Base-by-base conservation (phyloP, 2,888 invertebrate species). In the Protophormia terraenovae region DNA sequence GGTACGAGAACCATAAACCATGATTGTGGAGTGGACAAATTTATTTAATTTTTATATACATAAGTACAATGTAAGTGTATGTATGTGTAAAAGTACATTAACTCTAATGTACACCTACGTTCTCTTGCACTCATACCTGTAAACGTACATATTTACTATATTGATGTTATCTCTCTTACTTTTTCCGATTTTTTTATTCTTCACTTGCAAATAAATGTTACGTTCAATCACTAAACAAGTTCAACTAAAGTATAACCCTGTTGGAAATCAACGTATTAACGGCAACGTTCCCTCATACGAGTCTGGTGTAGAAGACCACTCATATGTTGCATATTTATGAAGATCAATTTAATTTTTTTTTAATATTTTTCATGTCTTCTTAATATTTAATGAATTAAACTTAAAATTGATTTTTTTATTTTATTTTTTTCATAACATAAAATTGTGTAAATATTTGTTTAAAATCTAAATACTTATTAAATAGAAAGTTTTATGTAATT, bases 31-130 rank as follows among this genome's bases (percentile, higher is more conserved):
- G 7, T 14, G 38, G 35, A 75, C n/a, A 75, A 62, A 75, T 67
- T 75, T 81, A 69, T 81, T 75, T 81, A 60, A 69, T 53, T 81
- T 67, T 38, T 64, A 55, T 55, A 29, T 35, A 64, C 22, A 32
- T 53, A 22, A 35, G 19, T 50, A 60, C 8, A 12, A 5, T 29
- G n/a, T 12, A 38, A 32, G 8, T 50, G 7, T 53, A 19, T 6
- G 32, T 29, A 50, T n/a, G 8, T 22, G 27, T 47, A 12, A 19
- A 10, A 16, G n/a, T 67, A 47, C 14, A 16, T 24, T 27, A 27
- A 55, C 55, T n/a, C 8, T 27, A 27, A 5, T 10, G 14, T 14
- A 55, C 16, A 55, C n/a, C 3, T 19, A 50, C 50, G 19, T 19
- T 4, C 7, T 19, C 50, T 41, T 24, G 24, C 27, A 19, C 45